Base-by-base conservation (phyloP, 1,140 invertebrate species). In the Bombus polaris region DNA sequence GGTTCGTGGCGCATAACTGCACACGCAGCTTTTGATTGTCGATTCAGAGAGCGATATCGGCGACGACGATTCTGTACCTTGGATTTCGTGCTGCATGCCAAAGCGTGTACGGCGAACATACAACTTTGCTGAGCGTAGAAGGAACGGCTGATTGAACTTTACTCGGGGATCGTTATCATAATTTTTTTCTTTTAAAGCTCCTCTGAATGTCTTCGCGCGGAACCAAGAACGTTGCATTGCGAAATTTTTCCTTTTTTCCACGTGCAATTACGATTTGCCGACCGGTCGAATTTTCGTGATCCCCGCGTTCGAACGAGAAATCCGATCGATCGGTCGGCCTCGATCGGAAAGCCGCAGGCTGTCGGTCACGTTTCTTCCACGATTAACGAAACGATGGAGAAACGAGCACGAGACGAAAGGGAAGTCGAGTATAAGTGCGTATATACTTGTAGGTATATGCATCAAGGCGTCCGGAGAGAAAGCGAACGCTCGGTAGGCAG, bases 391-490 rank as follows among this genome's bases (percentile, higher is more conserved):
- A 89, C 89, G 73, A 71, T 35, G 35, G 81, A 47, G 81, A 39
- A 42, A 70, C 22, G 42, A 87, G 13, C 62, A 35, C 62, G 39
- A 22, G 75, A 66, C 22, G 59, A 78, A 66, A 65, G 57, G 47
- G 47, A 66, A 44, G 77, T 59, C 47, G 85, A 89, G 81, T 53
- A 39, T 68, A 70, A 79, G 66, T 71, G 82, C 66, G 65, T 79
- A 5, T 35, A 37, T 25, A 28, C 35, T 37, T 66, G 13, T 42
- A 35, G 22, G 22, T 57, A 15, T 25, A 39, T 88, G 83, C 65
- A 88, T 75, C 72, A 81, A 92, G 92, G 89, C 92, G 91, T 92
- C 88, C 79, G 85, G 81, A 89, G 92, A 93, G 93, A 93, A 93
- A 93, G 92, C 92, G 86, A 71, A 73, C 74, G 85, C 83, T 92